Evolutionary conservation across 2,888 invertebrate species (phyloP).

Genomic region (Galeruca laticollis): DNA sequence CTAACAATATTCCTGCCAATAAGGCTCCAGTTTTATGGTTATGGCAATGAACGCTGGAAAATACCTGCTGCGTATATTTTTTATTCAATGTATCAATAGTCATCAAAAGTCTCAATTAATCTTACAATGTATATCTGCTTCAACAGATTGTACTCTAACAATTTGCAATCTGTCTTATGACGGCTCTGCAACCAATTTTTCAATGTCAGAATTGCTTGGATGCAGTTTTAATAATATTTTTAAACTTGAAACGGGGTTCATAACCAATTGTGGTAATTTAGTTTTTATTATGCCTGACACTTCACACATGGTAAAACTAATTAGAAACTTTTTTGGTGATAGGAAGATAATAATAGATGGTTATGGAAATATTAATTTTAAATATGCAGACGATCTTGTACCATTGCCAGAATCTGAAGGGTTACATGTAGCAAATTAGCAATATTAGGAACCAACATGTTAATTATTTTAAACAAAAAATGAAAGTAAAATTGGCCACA

Average conservation of each 20-base stretch:
- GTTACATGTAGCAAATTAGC: conserved; percentile 36
- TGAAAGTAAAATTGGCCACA: too few relatives aligned
- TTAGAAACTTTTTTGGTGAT: conserved; percentile 32
- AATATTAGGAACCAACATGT: conserved; percentile 33
- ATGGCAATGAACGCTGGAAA: background rate
- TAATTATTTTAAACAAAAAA: conserved; percentile 27
- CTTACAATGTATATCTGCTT: background rate
- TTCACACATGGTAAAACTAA: conserved; percentile 34
- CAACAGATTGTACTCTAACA: background rate
- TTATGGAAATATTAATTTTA: background rate
- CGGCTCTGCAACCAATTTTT: background rate
- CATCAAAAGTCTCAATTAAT: background rate
- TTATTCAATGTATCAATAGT: background rate
- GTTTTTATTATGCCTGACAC: conserved; percentile 28
- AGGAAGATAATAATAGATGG: background rate
- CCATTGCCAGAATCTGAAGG: conserved; percentile 32
- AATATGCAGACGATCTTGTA: background rate
- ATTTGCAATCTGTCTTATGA: background rate
- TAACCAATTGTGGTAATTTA: too few relatives aligned
- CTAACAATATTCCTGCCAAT: background rate
- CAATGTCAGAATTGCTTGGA: background rate
- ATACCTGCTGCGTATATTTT: too few relatives aligned
- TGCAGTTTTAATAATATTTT: too few relatives aligned
- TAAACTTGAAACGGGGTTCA: background rate
- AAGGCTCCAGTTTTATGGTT: background rate